Evolutionary conservation across 2,113 vertebrate genomes (phyloP).

Genomic region (Otocyon megalotis): DNA sequence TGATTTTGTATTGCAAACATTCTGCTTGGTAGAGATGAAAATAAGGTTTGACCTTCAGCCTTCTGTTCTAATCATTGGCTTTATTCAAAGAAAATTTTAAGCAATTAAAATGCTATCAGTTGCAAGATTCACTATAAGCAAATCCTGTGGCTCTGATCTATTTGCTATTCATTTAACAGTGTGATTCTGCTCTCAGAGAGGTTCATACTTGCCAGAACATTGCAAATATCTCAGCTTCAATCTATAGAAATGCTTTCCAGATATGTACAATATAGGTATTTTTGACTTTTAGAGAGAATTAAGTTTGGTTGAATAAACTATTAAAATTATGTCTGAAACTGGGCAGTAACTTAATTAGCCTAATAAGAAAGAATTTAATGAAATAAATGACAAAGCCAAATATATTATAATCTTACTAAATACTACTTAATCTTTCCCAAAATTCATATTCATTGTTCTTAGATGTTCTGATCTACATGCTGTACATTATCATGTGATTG

Average conservation of each 20-base stretch:
- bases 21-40: neutral
- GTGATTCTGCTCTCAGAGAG: neutral
- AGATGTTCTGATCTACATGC: neutral
- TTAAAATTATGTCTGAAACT: slow-evolving; percentile 11
- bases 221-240: neutral
- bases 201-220: neutral
- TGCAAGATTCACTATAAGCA: neutral
- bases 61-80: slow-evolving; percentile 22
- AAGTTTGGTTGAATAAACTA: neutral
- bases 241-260: neutral
- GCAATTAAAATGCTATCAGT: slow-evolving; percentile 27
- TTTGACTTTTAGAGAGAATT: neutral
- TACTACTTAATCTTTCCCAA: neutral
- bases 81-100: slow-evolving; percentile 33
- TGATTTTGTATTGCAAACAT: slow-evolving; percentile 12
- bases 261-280: neutral
- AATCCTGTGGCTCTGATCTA: slow-evolving; percentile 27
- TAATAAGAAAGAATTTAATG: neutral
- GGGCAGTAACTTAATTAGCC: neutral
- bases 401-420: slow-evolving; percentile 63
- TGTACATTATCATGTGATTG: neutral
- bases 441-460: slow-evolving; percentile 69
- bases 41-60: slow-evolving; percentile 3
- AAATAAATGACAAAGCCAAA: slow-evolving; percentile 58
- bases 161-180: slow-evolving; percentile 35